Evolutionary conservation across 2,113 vertebrate species (phyloP).

Genomic region (Scytalopus superciliaris): DNA sequence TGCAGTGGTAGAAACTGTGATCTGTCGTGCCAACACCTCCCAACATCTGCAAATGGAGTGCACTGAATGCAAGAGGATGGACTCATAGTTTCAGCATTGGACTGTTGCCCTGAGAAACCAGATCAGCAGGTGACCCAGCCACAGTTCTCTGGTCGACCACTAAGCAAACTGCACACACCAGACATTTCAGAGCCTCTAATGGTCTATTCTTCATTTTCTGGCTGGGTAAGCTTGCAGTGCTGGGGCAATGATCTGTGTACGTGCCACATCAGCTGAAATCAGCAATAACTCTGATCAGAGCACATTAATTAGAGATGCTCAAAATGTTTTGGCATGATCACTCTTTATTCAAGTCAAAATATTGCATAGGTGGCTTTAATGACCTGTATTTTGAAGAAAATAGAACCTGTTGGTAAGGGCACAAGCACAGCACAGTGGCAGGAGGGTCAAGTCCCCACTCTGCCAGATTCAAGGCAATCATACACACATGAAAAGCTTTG

Average conservation of each 20-base stretch:
- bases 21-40: background rate
- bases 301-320: background rate
- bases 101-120: background rate
- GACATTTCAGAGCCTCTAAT: background rate
- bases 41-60: background rate
- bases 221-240: background rate
- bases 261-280: background rate
- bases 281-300: background rate
- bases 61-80: background rate
- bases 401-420: background rate
- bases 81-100: background rate
- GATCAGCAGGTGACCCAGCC: background rate
- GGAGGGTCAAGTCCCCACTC: background rate
- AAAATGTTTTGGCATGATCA: background rate
- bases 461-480: background rate
- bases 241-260: background rate
- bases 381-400: background rate
- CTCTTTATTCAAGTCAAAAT: background rate
- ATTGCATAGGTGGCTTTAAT: background rate
- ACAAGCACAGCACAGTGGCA: background rate
- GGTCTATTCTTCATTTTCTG: slow-evolving; percentile 9
- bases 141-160: accelerated
- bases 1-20: background rate
- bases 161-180: background rate
- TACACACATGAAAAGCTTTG: background rate